These are phyloP conservation scores for Epinephelus awoara DNA, from an alignment of 2,797 vertebrate genomes.

Conservation along the genomic window DNA sequence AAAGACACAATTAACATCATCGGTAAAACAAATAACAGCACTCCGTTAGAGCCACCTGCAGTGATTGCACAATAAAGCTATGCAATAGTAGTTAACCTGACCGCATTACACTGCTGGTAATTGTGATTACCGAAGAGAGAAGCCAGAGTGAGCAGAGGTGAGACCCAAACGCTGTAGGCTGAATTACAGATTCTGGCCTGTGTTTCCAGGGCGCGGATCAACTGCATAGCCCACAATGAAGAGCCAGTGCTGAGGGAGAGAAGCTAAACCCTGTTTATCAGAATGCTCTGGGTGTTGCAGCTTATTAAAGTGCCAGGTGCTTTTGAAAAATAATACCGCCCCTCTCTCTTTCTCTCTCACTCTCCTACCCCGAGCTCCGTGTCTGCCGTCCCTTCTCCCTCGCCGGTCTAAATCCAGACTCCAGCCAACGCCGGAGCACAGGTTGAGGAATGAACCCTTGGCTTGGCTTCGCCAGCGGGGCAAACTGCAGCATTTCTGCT, in stretches of 20 bases:
- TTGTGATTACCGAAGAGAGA: constrained; percentile 67
- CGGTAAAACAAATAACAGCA: constrained; percentile 57
- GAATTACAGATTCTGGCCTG: constrained; percentile 61
- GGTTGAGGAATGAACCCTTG: constrained; percentile 67
- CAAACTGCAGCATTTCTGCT: constrained; percentile 69
- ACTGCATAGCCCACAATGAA: constrained; percentile 55
- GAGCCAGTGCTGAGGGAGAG: constrained; percentile 65
- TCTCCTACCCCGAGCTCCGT: constrained; percentile 32
- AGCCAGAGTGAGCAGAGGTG: constrained; percentile 52
- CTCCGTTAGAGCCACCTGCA: constrained; percentile 22
- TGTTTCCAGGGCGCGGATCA: constrained; percentile 67
- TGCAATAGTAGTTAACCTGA: constrained; percentile 59
- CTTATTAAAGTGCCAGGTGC: constrained; percentile 83
- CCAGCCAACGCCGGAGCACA: constrained; percentile 42
- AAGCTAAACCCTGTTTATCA: constrained; percentile 77
- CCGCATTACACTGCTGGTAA: constrained; percentile 63
- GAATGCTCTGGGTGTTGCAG: constrained; percentile 81
- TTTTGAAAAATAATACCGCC: constrained; percentile 76
- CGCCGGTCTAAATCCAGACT: constrained; percentile 46
- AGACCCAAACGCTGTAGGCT: constrained; percentile 49
- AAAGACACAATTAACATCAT: constrained; percentile 49
- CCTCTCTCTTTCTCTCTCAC: constrained; percentile 1
- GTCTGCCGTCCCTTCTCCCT: constrained; percentile 19
- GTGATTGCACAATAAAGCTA: constrained; percentile 39
- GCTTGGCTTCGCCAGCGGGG: constrained; percentile 47